Base-by-base conservation (phyloP, 2,797 vertebrate species). In the Thaleichthys pacificus region DNA sequence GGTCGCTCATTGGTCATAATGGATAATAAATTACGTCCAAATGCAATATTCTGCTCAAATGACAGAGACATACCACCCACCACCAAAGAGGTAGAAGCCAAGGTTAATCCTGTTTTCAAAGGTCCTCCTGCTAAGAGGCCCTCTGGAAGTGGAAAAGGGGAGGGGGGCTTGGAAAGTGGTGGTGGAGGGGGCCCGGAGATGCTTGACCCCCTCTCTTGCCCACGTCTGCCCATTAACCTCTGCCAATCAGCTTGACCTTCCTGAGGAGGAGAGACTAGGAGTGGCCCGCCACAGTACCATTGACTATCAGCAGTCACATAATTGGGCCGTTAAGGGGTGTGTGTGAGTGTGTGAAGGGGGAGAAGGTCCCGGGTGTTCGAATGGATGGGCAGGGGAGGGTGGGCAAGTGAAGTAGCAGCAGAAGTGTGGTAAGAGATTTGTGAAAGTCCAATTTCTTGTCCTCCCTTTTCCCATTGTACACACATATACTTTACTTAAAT, bases 191-290 rank as follows among this genome's bases (percentile, higher is more conserved):
- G 87, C 89, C 89, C 88, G 79, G 84, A 83, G 88, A 87, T 90
- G 91, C 90, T 92, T 91, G 89, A 93, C 90, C 90, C 88, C 82
- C 84, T 85, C 80, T 86, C 85, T 88, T 84, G 86, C 81, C 87
- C 81, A 87, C 87, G 88, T 88, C 86, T 89, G 85, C 88, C 91
- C 85, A 93, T 93, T 94, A 93, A 93, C 91, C 91, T 93, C 87
- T 78, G 84, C 90, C 90, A 92, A 93, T 93, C 90, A 92, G 85
- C 89, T 90, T 93, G 93, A 93, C 93, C 93, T 92, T 92, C 88
- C 81, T 80, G 83, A 89, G 77, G 77, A 89, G 89, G 91, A 79
- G 77, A 82, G 80, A 84, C 80, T 73, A 74, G 78, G 88, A 91
- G 88, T 84, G 87, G 85, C 83, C 88, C 78, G 70, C 82, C 84